Conservation (phyloP, 2,113 vertebrate genomes). For the Campylomormyrus numenius region DNA sequence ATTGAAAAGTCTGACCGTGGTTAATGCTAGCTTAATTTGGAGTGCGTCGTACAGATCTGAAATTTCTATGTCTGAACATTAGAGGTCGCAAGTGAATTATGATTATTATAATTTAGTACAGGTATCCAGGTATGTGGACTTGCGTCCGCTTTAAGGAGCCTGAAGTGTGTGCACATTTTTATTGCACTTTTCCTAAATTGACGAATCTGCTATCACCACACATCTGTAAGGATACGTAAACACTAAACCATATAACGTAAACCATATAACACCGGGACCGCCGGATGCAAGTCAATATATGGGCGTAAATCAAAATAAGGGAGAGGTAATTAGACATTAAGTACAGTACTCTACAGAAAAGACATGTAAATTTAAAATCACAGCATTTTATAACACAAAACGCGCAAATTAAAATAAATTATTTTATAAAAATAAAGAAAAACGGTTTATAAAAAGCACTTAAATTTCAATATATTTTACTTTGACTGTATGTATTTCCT, state of each 20-base stretch:
- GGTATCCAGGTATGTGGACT: not conserved
- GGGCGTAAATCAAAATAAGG: not conserved
- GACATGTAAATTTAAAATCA: too few relatives aligned
- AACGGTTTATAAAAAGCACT: too few relatives aligned
- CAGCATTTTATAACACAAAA: not conserved
- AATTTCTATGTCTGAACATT: not conserved
- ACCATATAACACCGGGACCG: not conserved
- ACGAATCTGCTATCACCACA: not conserved
- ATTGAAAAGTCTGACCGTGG: not conserved
- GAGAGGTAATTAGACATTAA: not conserved
- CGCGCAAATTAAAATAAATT: not conserved
- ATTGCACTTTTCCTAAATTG: not conserved
- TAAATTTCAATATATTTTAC: not conserved
- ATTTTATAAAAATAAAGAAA: not conserved
- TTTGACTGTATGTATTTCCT: not conserved
- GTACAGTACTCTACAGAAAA: not conserved
- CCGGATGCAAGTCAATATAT: not conserved
- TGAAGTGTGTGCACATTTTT: not conserved
- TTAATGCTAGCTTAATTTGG: not conserved
- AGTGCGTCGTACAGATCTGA: not conserved
- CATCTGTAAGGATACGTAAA: not conserved
- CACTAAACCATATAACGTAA: not conserved
- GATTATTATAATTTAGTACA: not conserved
- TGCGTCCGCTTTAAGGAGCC: not conserved
- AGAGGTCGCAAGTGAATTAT: not conserved